Percentiles rank a stretch among this genome's conserved stretches.
Conservation (phyloP, 2,113 vertebrate genomes). For the Alectura lathami region DNA sequence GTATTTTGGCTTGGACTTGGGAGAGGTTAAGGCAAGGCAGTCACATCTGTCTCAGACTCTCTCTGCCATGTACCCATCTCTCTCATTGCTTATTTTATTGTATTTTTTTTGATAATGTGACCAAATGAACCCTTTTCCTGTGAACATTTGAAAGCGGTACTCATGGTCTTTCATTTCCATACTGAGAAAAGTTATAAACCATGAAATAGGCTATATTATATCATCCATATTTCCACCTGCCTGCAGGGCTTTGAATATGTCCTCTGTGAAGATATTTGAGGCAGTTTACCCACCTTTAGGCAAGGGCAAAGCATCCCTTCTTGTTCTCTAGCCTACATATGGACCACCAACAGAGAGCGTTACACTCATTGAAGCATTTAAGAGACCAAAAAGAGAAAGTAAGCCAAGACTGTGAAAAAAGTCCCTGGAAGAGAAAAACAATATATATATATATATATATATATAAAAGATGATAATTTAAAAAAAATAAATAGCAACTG, state of each 20-base stretch:
- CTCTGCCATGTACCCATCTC: background rate
- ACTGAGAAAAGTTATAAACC: conserved; percentile 26
- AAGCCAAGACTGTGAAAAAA: background rate
- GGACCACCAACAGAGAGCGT: background rate
- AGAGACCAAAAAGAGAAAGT: background rate
- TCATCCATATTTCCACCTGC: background rate
- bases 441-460: too few relatives aligned
- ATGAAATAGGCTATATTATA: conserved; percentile 12
- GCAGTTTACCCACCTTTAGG: background rate
- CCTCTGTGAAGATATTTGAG: background rate
- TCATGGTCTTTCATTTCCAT: background rate
- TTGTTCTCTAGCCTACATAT: background rate
- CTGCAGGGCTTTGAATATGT: background rate
- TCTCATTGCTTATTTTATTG: background rate
- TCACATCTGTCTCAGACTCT: background rate
- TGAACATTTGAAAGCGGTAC: background rate
- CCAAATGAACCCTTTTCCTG: background rate
- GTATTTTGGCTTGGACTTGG: background rate
- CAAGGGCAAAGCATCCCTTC: background rate
- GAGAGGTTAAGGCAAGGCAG: background rate
- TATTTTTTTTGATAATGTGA: background rate
- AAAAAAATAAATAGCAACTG: background rate
- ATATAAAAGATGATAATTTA: background rate
- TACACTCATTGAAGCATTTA: fast-evolving
- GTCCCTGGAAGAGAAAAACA: background rate